phyloP scores from a whole-genome alignment of 2,797 vertebrate genomes.

The Macrochelys suwanniensis region DNA sequence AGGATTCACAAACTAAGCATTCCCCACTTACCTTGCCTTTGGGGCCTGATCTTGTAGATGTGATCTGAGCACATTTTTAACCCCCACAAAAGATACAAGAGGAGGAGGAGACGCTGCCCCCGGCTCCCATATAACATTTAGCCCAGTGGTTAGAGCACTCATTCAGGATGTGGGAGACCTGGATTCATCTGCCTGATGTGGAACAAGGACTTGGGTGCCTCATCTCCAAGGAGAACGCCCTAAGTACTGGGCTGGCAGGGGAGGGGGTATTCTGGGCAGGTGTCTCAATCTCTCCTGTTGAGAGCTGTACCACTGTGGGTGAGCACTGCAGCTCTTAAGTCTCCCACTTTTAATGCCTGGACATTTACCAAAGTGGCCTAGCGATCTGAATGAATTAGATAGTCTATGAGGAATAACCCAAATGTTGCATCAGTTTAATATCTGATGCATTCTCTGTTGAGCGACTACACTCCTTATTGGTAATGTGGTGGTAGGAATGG shows the following conservation, averaged over 20 bases:
- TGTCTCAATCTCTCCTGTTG: not conserved
- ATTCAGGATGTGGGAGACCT: not conserved
- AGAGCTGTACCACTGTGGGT: not conserved
- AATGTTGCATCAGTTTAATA: not conserved
- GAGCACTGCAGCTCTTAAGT: not conserved
- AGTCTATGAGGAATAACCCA: not conserved
- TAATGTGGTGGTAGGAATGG: not conserved
- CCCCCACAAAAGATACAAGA: not conserved
- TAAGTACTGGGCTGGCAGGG: not conserved
- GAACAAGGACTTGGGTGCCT: not conserved
- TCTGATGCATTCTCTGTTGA: not conserved
- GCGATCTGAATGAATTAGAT: not conserved
- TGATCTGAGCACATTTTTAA: not conserved
- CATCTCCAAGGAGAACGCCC: not conserved
- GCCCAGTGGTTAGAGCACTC: not conserved
- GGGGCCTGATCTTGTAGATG: not conserved
- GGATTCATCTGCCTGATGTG: not conserved
- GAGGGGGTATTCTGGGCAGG: not conserved
- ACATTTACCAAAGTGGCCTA: not conserved
- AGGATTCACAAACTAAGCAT: not conserved
- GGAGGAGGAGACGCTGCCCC: not conserved
- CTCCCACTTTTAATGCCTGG: not conserved
- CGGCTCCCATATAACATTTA: not conserved
- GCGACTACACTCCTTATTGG: constrained; percentile 1
- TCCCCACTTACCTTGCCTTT: not conserved